Conservation (phyloP, 2,113 vertebrate species). For the Tragulus kanchil region DNA sequence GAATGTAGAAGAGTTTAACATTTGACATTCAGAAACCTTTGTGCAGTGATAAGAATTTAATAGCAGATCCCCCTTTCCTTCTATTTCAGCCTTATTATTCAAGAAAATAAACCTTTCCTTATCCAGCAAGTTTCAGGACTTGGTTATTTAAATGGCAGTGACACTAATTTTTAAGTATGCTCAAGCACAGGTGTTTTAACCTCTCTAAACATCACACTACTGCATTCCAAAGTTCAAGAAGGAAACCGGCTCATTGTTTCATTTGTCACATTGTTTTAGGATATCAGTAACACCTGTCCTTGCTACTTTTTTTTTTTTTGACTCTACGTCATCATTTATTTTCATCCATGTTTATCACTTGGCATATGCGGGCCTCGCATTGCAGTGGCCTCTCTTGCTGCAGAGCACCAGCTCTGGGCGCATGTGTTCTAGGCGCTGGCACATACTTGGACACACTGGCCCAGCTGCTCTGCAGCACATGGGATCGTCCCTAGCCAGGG, state of each 20-base stretch:
- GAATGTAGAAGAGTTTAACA: slow-evolving; percentile 49
- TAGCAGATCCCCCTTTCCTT: not conserved
- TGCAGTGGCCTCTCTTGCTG: too few relatives aligned
- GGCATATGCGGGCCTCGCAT: too few relatives aligned
- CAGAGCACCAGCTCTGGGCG: too few relatives aligned
- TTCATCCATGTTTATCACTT: too few relatives aligned
- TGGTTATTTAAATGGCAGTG: not conserved
- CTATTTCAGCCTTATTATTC: not conserved
- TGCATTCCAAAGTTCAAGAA: not conserved
- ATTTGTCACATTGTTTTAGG: too few relatives aligned
- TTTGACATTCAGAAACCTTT: slow-evolving; percentile 73
- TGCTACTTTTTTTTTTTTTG: too few relatives aligned
- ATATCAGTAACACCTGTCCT: not conserved
- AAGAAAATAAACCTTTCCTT: slow-evolving; percentile 45
- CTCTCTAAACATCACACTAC: not conserved
- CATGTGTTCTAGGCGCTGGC: too few relatives aligned
- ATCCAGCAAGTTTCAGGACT: slow-evolving; percentile 11
- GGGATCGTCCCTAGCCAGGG: too few relatives aligned
- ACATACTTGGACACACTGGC: too few relatives aligned
- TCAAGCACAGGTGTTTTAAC: not conserved
- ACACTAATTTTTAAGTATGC: not conserved
- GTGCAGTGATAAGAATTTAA: slow-evolving; percentile 56
- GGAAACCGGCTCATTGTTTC: not conserved
- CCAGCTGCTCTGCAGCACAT: too few relatives aligned
- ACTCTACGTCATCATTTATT: too few relatives aligned